Conservation (phyloP, 2,888 invertebrate genomes). For the Belgica antarctica region DNA sequence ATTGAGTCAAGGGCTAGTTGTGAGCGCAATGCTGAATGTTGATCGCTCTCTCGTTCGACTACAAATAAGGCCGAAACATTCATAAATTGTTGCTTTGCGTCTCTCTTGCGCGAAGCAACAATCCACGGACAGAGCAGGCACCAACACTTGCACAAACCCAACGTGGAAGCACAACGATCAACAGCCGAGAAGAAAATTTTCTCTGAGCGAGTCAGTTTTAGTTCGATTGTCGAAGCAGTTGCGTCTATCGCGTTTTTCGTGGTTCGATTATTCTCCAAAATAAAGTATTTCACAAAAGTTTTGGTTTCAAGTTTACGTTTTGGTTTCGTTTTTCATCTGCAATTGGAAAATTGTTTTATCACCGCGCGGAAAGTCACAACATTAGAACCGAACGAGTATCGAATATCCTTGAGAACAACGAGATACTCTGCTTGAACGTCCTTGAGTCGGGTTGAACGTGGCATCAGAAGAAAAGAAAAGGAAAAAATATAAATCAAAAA, state of each 20-base stretch:
- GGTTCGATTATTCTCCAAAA: constrained; percentile 12
- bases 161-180: not conserved
- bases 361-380: not conserved
- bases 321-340: not conserved
- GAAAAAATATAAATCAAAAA: not conserved
- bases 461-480: not conserved
- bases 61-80: not conserved
- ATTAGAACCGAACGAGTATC: not conserved
- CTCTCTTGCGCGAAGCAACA: constrained; percentile 7
- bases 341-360: not conserved
- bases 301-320: constrained; percentile 5
- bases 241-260: constrained; percentile 40
- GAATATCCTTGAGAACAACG: constrained; percentile 31
- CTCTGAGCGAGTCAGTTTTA: constrained; percentile 40
- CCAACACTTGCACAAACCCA: constrained; percentile 10
- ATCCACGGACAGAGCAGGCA: too few relatives aligned
- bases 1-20: constrained; percentile 41
- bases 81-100: constrained; percentile 15
- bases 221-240: constrained; percentile 37
- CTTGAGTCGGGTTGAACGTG: constrained; percentile 8
- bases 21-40: constrained; percentile 5
- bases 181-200: constrained; percentile 27
- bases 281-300: constrained; percentile 19
- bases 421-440: constrained; percentile 30
- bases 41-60: not conserved